A percentile compares a stretch with the other conserved stretches of the same genome.
Evolutionary conservation across 2,797 vertebrate genomes (phyloP).

Genomic region (Micrastur ruficollis): DNA sequence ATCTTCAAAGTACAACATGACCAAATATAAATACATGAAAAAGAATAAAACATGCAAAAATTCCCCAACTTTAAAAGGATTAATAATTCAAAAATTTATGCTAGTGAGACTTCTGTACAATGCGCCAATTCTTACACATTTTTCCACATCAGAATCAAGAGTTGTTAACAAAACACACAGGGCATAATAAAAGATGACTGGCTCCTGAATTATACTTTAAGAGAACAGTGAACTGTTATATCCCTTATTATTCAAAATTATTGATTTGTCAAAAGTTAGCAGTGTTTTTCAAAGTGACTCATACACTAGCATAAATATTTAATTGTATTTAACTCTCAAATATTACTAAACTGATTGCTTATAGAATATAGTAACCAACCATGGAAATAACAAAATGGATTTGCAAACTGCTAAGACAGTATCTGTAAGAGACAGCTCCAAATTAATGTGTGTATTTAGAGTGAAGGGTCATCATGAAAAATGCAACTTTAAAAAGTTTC

Average conservation of each 20-base stretch:
- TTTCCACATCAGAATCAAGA: not conserved
- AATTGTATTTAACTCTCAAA: not conserved
- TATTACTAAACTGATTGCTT: not conserved
- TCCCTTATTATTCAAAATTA: not conserved
- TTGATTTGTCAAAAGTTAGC: not conserved
- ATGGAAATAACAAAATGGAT: not conserved
- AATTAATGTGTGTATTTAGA: not conserved
- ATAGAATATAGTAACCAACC: not conserved
- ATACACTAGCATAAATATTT: not conserved
- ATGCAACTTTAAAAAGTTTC: not conserved
- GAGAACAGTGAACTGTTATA: not conserved
- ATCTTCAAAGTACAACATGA: conserved; percentile 18
- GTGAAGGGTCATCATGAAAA: not conserved
- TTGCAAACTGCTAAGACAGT: not conserved
- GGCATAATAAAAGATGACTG: not conserved
- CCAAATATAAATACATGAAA: conserved; percentile 64
- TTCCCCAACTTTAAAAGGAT: conserved; percentile 38
- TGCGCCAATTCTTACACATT: not conserved
- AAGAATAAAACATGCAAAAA: conserved; percentile 66
- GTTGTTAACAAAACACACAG: not conserved
- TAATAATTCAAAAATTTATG: conserved; percentile 19
- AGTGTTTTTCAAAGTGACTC: not conserved
- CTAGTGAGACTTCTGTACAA: not conserved
- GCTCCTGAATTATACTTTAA: not conserved
- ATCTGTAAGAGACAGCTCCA: conserved; percentile 40